Base-by-base conservation (phyloP, 1,140 invertebrate species). In the Drosophila nigromelanica region DNA sequence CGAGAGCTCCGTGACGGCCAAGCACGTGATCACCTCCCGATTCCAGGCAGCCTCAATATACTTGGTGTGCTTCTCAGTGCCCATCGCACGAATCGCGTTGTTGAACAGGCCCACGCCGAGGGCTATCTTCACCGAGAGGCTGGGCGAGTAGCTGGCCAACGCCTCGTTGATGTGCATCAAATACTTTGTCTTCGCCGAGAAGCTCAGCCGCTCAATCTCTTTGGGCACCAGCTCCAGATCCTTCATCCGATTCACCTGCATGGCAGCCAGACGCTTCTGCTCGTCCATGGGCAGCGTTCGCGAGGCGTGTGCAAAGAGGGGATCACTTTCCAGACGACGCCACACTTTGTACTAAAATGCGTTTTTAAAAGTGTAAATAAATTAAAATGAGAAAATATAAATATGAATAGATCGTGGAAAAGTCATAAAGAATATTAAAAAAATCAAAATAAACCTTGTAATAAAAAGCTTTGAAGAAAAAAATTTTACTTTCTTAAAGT, bases 1-100 rank as follows among this genome's bases (percentile, higher is more conserved):
- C 42, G 96, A 94, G 27, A 99, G 94, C 93, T 99, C 98, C 12
- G 98, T 99, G 54, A 99, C 92, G 2, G 97, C 96, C 92, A 99
- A 96, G 90, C 96, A 97, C 2, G 97, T 96, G 51, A 95, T 92
- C 24, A 96, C 94, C 94, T 96, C 93, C 85, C 95, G 93, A 61
- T 94, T 93, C 90, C 94, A 94, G 14, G 95, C 94, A 12, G 95
- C 94, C 73, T 95, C 93, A 43, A 96, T 93, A 59, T 97, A 94
- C 60, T 95, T 93, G 4, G 93, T 81, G 92, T 98, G 97, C 59
- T 95, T 93, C 56, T 96, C 94, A 0, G 96, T 96, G 30, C 97
- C 97, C 69, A 97, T 93, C 8, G 95, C 94, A 1, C 95, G 90
- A 12, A 97, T 79, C 0, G 95, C 94, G 78, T 94, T 95, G 18